Base-by-base conservation (phyloP, 2,113 vertebrate species). In the Brachirus orientalis region DNA sequence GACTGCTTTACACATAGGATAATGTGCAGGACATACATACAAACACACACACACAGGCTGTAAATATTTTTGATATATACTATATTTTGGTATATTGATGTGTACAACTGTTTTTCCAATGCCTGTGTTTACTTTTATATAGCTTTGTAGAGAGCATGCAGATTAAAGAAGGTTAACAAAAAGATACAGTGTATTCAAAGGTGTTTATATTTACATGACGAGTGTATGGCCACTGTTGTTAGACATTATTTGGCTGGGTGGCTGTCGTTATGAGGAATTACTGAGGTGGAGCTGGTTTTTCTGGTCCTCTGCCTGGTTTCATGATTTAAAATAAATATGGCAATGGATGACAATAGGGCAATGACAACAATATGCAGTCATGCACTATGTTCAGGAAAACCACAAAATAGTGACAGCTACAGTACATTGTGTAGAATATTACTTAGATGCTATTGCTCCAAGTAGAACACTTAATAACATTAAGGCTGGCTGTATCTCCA, bases 361-460 rank as follows among this genome's bases (percentile, higher is more conserved):
- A 6, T 28, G 28, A 6, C 33, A 56, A 12, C 36, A 64, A 56
- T 56, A 74, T 36, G 48, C 46, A 38, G 43, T 56, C 41, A 50
- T 63, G 19, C 38, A 68, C 57, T 51, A 57, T 60, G 38, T 40
- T 52, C 36, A 62, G 44, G 51, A 56, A 37, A 43, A 57, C 36
- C 48, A 45, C 63, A 33, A 64, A 36, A 11, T 45, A 43, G 14
- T 54, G 59, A 46, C 20, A 47, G 53, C 58, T 36, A 28, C 28
- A 40, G 11, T 52, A 28, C 28, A n/a, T 38, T 37, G 40, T 28
- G 54, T 75, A 63, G 52, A 79, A 63, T 75, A 79, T 79, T 84
- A 63, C 69, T 82, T 74, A 74, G 69, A 57, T 54, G 9, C 74
- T 79, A 69, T 69, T 73, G 79, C 56, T 77, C 47, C 10, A 37